Evolutionary conservation across 2,888 invertebrate genomes (phyloP).

Genomic region (Adineta ricciae): DNA sequence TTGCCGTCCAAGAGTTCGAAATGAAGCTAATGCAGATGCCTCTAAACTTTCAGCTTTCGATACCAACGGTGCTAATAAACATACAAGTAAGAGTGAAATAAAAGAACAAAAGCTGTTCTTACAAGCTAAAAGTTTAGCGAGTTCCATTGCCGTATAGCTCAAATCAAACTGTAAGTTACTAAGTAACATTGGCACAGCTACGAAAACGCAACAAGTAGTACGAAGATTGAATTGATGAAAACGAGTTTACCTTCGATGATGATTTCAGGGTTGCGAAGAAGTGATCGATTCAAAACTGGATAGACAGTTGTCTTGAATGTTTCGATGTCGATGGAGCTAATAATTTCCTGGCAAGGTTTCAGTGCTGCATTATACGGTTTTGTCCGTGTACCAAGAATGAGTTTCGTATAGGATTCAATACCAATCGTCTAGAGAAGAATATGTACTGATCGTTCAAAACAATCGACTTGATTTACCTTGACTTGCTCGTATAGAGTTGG

Average conservation of each 20-base stretch:
- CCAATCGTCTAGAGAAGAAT: background rate
- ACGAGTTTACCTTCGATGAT: conserved; percentile 5
- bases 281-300: conserved; percentile 22
- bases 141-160: background rate
- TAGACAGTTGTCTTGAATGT: conserved; percentile 18
- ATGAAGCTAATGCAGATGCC: background rate
- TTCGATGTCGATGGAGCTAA: background rate
- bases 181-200: conserved; percentile 13
- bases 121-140: background rate
- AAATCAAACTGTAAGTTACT: conserved; percentile 20
- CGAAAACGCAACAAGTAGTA: background rate
- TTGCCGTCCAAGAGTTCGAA: conserved; percentile 13
- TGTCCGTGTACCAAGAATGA: conserved; percentile 15
- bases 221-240: background rate
- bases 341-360: background rate
- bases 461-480: background rate
- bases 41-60: conserved; percentile 28
- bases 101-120: background rate
- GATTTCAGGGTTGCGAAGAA: conserved; percentile 27
- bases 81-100: background rate
- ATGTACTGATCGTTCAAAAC: background rate
- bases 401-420: conserved; percentile 1
- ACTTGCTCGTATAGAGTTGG: background rate
- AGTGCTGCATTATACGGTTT: background rate
- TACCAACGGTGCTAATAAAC: background rate